These are phyloP conservation scores for Scytalopus superciliaris DNA, from an alignment of 2,113 vertebrate species.

Conservation along the genomic window DNA sequence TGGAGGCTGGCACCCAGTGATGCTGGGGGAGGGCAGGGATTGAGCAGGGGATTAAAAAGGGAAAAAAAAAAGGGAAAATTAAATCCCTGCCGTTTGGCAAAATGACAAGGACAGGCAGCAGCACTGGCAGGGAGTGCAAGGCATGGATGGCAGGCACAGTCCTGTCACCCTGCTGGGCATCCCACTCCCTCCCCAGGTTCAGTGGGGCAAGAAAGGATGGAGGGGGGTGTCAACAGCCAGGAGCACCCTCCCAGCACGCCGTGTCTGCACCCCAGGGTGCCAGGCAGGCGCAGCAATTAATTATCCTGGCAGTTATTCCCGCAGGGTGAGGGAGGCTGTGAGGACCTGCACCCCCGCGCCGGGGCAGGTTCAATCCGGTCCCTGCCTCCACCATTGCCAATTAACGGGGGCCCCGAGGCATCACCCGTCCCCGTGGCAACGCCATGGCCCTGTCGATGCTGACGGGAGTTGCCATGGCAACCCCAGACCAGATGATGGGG, in stretches of 20 bases:
- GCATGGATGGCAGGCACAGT: not conserved
- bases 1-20: not conserved
- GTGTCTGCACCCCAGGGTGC: not conserved
- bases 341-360: accelerated
- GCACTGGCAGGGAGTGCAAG: not conserved
- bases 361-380: not conserved
- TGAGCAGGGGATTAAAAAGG: conserved; percentile 44
- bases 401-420: conserved; percentile 42
- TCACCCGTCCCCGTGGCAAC: conserved; percentile 31
- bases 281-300: not conserved
- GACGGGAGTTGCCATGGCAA: conserved; percentile 56
- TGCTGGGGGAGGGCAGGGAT: conserved; percentile 29
- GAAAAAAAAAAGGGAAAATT: not conserved
- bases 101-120: conserved; percentile 42
- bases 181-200: not conserved
- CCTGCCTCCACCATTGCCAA: not conserved
- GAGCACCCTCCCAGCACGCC: not conserved
- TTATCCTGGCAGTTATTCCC: not conserved
- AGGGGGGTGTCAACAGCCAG: not conserved
- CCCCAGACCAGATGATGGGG: not conserved
- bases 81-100: conserved; percentile 40
- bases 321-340: not conserved
- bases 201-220: not conserved
- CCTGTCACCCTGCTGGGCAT: not conserved
- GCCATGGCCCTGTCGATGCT: not conserved